Percentiles rank a stretch among this genome's conserved stretches.
phyloP scores from a whole-genome alignment of 2,797 vertebrate species.

The Decapterus maruadsi region DNA sequence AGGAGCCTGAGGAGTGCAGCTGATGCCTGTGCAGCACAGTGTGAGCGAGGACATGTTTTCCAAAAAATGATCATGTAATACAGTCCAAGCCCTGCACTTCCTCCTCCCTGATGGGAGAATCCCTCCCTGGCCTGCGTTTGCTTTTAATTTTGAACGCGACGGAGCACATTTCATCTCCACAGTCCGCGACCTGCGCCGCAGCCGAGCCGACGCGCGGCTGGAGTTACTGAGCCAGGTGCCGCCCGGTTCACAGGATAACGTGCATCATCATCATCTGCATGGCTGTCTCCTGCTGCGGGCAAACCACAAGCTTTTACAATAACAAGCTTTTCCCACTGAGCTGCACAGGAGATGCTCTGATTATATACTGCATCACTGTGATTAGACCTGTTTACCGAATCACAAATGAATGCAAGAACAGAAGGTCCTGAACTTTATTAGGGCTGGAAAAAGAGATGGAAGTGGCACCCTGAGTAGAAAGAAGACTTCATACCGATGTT shows the following conservation, averaged over 20 bases:
- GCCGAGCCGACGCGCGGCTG: neutral
- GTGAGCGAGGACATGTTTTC: constrained; percentile 49
- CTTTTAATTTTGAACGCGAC: constrained; percentile 57
- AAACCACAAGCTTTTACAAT: constrained; percentile 37
- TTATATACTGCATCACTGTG: neutral
- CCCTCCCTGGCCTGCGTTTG: constrained; percentile 39
- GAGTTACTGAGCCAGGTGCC: constrained; percentile 47
- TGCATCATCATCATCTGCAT: constrained; percentile 41
- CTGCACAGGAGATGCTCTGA: constrained; percentile 16
- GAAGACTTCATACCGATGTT: too few species aligned
- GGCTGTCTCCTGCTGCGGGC: constrained; percentile 21
- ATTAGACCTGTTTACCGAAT: constrained; percentile 4
- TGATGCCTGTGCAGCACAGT: constrained; percentile 34
- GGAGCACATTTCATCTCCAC: constrained; percentile 54
- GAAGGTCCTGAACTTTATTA: too few species aligned
- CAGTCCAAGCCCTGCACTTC: constrained; percentile 34
- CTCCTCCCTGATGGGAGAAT: constrained; percentile 57
- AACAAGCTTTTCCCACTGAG: constrained; percentile 29
- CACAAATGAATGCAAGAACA: too few species aligned
- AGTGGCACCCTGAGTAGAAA: too few species aligned
- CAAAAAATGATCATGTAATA: constrained; percentile 57
- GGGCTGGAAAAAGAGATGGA: too few species aligned
- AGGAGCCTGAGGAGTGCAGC: constrained; percentile 19
- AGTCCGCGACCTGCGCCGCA: constrained; percentile 31
- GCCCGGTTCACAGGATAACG: constrained; percentile 26